Percentiles rank a stretch among this genome's conserved stretches.
Evolutionary conservation across 2,113 vertebrate genomes (phyloP).

Genomic region (Alethe diademata): DNA sequence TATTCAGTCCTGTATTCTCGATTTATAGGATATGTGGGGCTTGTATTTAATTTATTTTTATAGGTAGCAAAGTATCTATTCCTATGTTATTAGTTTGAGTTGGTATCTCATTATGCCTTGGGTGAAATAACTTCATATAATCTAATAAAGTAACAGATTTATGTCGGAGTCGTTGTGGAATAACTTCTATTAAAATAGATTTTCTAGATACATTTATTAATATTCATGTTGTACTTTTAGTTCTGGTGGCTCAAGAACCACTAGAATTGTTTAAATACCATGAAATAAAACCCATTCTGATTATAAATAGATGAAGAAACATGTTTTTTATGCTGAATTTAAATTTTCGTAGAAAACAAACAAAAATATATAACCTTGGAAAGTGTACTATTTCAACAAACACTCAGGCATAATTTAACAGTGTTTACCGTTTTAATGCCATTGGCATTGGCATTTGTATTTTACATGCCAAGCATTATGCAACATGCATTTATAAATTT

Average conservation of each 20-base stretch:
- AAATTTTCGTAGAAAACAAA: neutral
- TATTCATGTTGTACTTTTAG: neutral
- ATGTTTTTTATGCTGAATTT: neutral
- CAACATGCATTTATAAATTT: neutral
- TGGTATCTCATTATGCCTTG: neutral
- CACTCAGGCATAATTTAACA: neutral
- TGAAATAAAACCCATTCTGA: neutral
- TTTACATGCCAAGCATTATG: neutral
- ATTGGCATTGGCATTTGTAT: neutral
- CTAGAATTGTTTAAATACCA: neutral
- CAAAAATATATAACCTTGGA: neutral
- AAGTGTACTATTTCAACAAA: neutral
- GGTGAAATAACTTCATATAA: neutral
- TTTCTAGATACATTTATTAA: neutral
- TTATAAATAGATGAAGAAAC: neutral
- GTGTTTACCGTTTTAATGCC: neutral
- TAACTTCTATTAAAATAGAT: neutral
- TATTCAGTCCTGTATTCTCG: neutral
- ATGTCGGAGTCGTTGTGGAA: neutral
- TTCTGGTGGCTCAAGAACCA: neutral
- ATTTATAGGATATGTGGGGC: neutral
- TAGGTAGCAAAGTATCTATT: neutral
- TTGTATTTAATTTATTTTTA: neutral
- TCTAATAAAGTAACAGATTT: neutral
- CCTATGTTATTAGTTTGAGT: neutral